Percentiles rank a stretch among this genome's conserved stretches.
phyloP scores from a whole-genome alignment of 2,797 vertebrate genomes.

The Antennarius maculatus region DNA sequence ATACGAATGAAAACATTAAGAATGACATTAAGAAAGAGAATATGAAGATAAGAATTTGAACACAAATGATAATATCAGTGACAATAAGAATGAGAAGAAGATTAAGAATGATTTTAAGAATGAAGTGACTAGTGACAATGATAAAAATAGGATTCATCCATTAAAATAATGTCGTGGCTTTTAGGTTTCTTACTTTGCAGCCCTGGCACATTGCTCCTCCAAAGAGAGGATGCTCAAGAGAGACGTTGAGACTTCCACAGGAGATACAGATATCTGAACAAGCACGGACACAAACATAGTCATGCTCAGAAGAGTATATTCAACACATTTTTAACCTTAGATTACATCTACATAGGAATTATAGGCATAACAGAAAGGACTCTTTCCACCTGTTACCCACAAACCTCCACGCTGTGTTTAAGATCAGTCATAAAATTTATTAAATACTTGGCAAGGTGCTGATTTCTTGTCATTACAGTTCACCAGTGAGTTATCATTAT shows the following conservation, averaged over 20 bases:
- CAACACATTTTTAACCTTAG: background rate
- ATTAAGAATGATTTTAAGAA: background rate
- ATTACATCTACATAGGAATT: background rate
- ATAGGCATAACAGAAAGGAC: background rate
- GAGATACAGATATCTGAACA: conserved; percentile 90
- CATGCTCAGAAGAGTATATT: no score
- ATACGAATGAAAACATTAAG: no score
- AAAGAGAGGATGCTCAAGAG: conserved; percentile 92
- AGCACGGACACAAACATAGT: background rate
- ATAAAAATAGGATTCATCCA: background rate
- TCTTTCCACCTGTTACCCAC: background rate
- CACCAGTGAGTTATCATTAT: background rate
- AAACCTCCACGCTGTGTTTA: background rate
- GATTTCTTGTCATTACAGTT: conserved; percentile 2
- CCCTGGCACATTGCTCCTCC: conserved; percentile 91
- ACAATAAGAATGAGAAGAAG: background rate
- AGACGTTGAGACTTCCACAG: conserved; percentile 89
- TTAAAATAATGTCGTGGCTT: no score
- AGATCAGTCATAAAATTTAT: background rate
- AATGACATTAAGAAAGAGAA: no score
- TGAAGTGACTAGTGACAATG: background rate
- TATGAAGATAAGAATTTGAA: no score
- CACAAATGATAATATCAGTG: no score
- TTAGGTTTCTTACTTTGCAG: conserved; percentile 86
- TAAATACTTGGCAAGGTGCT: background rate